Percentiles rank a stretch among this genome's conserved stretches.
Evolutionary conservation across 1,140 invertebrate species (phyloP).

Genomic region (Muscidifurax raptorellus): DNA sequence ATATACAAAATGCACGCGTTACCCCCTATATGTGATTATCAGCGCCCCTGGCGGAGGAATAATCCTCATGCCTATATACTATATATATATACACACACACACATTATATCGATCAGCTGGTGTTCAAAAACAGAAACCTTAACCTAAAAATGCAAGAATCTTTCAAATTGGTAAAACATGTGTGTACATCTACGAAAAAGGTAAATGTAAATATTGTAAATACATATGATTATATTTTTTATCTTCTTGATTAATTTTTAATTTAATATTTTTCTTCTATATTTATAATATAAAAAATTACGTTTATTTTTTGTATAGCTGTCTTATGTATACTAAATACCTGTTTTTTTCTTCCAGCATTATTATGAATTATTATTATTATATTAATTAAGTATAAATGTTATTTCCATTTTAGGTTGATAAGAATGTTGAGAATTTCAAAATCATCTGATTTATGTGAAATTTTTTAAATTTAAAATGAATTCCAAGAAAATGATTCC

Average conservation of each 20-base stretch:
- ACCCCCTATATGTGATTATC: too few relatives aligned
- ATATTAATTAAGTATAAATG: not conserved
- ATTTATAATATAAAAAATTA: not conserved
- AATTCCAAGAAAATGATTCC: constrained; percentile 60
- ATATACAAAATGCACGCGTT: too few relatives aligned
- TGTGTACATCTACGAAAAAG: not conserved
- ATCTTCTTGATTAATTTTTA: not conserved
- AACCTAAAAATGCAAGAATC: not conserved
- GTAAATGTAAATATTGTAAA: not conserved
- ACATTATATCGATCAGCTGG: too few relatives aligned
- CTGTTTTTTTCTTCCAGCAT: too few relatives aligned
- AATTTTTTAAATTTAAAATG: constrained; percentile 43
- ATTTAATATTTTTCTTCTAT: not conserved
- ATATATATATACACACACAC: too few relatives aligned
- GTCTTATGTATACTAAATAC: too few relatives aligned
- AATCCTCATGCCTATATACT: too few relatives aligned
- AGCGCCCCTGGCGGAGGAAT: too few relatives aligned
- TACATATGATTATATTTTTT: constrained; percentile 4
- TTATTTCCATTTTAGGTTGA: not conserved
- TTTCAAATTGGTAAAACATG: not conserved
- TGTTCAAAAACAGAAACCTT: not conserved
- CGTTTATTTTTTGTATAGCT: too few relatives aligned
- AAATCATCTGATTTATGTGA: not conserved
- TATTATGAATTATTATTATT: too few relatives aligned
- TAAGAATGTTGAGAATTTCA: not conserved